Evolutionary conservation across 1,140 invertebrate species (phyloP).

Genomic region (Saccostrea cuccullata): DNA sequence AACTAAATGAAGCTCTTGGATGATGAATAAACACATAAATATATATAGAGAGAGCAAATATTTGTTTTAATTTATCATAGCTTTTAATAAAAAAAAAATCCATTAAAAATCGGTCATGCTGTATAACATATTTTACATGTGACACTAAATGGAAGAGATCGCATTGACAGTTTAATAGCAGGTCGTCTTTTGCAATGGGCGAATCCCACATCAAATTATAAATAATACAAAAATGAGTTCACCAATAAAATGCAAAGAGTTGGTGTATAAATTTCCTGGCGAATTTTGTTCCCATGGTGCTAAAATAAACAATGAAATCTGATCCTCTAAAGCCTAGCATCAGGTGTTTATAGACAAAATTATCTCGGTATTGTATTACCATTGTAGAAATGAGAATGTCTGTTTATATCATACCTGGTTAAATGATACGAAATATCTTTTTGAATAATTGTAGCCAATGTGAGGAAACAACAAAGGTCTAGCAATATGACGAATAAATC

Average conservation of each 20-base stretch:
- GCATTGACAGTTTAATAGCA: not conserved
- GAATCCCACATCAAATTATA: not conserved
- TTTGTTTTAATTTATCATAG: too few species aligned
- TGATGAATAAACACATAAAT: too few species aligned
- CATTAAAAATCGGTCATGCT: too few species aligned
- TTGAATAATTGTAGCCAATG: slow-evolving; percentile 20
- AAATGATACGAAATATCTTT: not conserved
- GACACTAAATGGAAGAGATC: not conserved
- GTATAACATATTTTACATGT: not conserved
- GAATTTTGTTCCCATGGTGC: slow-evolving; percentile 32
- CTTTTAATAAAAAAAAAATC: too few species aligned
- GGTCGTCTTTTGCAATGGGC: not conserved
- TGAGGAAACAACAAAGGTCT: not conserved
- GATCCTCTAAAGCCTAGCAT: slow-evolving; percentile 15
- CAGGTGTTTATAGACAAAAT: slow-evolving; percentile 31
- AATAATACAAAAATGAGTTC: slow-evolving; percentile 2
- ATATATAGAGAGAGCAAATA: too few species aligned
- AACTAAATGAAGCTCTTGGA: too few species aligned
- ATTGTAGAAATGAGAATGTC: slow-evolving; percentile 13
- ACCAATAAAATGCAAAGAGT: not conserved
- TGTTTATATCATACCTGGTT: slow-evolving; percentile 15
- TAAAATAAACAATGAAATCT: slow-evolving; percentile 30
- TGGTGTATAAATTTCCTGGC: not conserved
- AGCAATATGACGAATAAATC: slow-evolving; percentile 2
- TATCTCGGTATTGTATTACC: slow-evolving; percentile 19